Evolutionary conservation across 2,113 vertebrate species (phyloP).

Genomic region (Felis chaus): DNA sequence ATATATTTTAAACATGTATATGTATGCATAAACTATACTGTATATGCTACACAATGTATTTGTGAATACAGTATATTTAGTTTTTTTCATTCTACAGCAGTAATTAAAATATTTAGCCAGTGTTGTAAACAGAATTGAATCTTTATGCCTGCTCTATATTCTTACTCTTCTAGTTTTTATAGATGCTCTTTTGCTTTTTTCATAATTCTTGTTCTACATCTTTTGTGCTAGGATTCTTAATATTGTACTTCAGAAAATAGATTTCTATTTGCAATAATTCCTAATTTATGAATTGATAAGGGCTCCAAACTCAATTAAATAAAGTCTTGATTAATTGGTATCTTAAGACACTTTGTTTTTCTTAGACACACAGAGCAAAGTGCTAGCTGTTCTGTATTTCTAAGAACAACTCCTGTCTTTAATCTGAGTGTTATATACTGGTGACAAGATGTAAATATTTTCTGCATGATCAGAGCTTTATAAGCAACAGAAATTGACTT

Average conservation of each 20-base stretch:
- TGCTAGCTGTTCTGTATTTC: not conserved
- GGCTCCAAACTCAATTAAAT: not conserved
- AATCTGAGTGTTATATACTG: not conserved
- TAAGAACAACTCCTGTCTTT: not conserved
- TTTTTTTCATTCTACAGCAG: not conserved
- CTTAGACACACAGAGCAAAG: not conserved
- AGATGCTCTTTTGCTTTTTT: not conserved
- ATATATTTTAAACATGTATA: not conserved
- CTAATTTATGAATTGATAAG: not conserved
- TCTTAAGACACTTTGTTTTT: not conserved
- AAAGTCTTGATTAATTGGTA: not conserved
- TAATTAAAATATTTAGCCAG: not conserved
- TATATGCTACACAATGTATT: not conserved
- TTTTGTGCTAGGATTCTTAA: not conserved
- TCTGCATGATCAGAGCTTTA: not conserved
- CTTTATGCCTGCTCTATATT: not conserved
- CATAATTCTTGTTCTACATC: not conserved
- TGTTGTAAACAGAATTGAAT: not conserved
- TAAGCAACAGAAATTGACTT: not conserved
- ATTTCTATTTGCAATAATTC: not conserved
- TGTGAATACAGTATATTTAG: not conserved
- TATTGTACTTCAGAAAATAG: not conserved
- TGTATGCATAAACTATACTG: not conserved
- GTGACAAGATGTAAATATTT: not conserved
- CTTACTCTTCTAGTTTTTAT: not conserved